phyloP scores from a whole-genome alignment of 2,113 vertebrate species.

The Zosterops japonicus region DNA sequence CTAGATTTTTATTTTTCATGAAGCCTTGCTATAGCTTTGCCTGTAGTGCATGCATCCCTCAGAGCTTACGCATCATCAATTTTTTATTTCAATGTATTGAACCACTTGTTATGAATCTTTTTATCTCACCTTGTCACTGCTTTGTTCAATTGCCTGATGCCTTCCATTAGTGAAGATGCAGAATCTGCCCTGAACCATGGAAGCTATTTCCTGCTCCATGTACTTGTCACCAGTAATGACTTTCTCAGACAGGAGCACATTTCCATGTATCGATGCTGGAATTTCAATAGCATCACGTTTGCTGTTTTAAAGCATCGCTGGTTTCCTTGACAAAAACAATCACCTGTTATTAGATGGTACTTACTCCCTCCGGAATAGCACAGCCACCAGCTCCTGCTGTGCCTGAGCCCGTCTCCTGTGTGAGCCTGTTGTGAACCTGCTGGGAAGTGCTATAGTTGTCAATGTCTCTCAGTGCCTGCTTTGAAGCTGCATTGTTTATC shows the following conservation, averaged over 20 bases:
- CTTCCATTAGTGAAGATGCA: not conserved
- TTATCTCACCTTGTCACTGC: not conserved
- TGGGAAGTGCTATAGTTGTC: not conserved
- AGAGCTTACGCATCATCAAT: not conserved
- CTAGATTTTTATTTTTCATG: too few species aligned
- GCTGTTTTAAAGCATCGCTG: not conserved
- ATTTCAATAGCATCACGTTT: not conserved
- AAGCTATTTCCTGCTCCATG: not conserved
- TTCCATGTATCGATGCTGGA: not conserved
- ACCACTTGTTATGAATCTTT: not conserved
- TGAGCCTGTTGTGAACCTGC: not conserved
- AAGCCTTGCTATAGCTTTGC: not conserved
- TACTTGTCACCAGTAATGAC: conserved; percentile 8
- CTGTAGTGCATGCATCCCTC: not conserved
- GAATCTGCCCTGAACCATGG: not conserved
- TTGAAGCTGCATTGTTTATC: not conserved
- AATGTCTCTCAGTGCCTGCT: not conserved
- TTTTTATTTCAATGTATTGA: not conserved
- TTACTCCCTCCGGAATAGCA: not conserved
- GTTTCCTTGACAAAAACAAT: not conserved
- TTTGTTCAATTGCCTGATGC: not conserved
- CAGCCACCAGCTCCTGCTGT: not conserved
- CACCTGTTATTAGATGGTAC: not conserved
- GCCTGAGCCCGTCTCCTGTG: not conserved
- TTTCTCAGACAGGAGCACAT: not conserved